Evolutionary conservation across 1,140 invertebrate species (phyloP), one percentile per base, ranked within the genome.

Genomic region (Neuroterus valhalla): DNA sequence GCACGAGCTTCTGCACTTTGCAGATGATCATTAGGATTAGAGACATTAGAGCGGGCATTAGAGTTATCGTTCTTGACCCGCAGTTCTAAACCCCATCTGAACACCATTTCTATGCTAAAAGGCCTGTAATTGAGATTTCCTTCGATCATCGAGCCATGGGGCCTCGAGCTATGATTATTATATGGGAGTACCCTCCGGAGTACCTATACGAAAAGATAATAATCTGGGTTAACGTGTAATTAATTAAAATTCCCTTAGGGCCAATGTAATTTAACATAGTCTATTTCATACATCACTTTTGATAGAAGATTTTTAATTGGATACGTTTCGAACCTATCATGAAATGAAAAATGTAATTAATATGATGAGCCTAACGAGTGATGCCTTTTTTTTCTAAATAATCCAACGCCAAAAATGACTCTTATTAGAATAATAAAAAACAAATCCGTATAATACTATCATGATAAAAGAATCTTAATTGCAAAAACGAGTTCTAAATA

Each of bases 1-100:
- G 76, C 82, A 84, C 82, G 78, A 83, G 80, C 72, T 75, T 73
- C 46, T 67, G 75, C 76, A 70, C 23, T 71, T 42, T 21, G 38
- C 17, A 43, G 69, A 74, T 74, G 68, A 73, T 77, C 80, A 72
- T 82, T 62, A 45, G 76, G 72, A 76, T 83, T 80, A 70, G n/a
- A n/a, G n/a, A n/a, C n/a, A n/a, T n/a, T n/a, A n/a, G n/a, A n/a
- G n/a, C n/a, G n/a, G n/a, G n/a, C n/a, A n/a, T n/a, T n/a, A n/a
- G 77, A 74, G 72, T 79, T 81, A 79, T 83, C 80, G 75, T 71
- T 84, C 79, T 83, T 76, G 76, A 82, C 81, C 81, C 76, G 62
- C 71, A 19, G 62, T 74, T 71, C 68, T n/a, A 68, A 71, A 71
- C 76, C 31, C n/a, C 43, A 72, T 55, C 71, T 68, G 74, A 75